Evolutionary conservation across 53 echinoderm and acorn worm species (phyloP), one percentile per base, ranked within the genome.

Genomic region (Arbacia lixula): DNA sequence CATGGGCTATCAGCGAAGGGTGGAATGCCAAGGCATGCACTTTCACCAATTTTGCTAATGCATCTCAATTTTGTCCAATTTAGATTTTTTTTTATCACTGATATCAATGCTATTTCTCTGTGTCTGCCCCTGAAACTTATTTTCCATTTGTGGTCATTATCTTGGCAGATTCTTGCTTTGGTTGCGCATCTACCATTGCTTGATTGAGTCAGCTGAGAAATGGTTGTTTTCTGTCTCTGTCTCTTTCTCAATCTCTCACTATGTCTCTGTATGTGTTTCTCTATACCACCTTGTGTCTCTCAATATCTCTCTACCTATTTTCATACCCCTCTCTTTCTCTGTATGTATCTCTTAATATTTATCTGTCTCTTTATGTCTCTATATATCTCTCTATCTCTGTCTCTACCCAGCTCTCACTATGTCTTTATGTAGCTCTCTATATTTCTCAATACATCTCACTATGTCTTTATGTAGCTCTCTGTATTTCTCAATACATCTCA

Each of bases 11-110:
- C 46, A 43, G 69, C 41, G 20, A 12, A 69, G 69, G 27, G 17
- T 14, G 28, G 27, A 69, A 69, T 42, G n/a, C 69, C 69, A 9
- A 69, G 42, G 10, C 27, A 27, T 69, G 69, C 69, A 69, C 69
- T 69, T 69, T 69, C 69, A 28, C 42, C 69, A 69, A 69, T 69
- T 69, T 69, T 69, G 43, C 69, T 69, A 69, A 69, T 69, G 69
- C 69, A 69, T 43, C 69, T 69, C 69, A 69, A 69, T 69, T 69
- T 69, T 25, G 24, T 40, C 69, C 16, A 33, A 69, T 26, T 69
- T 43, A 16, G 16, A 69, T 26, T 27, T 40, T 63, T 38, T 20
- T 38, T 37, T 66, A n/a, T n/a, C n/a, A n/a, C n/a, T n/a, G n/a
- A n/a, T n/a, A n/a, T n/a, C n/a, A n/a, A n/a, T n/a, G n/a, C n/a